Conservation (phyloP, 53 echinoderm and acorn worm species). For the Paracentrotus lividus region DNA sequence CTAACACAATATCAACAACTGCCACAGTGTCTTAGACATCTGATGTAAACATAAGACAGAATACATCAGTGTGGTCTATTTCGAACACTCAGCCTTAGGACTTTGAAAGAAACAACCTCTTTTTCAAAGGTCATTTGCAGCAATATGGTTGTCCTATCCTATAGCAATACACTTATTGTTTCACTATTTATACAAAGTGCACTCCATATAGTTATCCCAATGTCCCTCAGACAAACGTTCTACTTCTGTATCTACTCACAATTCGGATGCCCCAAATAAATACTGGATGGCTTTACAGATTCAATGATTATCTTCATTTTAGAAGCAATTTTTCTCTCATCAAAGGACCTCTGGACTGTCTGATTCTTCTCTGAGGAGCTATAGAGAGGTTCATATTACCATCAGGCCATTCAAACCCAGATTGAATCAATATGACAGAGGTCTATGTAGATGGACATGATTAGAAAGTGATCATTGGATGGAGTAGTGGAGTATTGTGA, state of each 20-base stretch:
- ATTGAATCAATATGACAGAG: slow-evolving; percentile 8
- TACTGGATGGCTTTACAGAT: not conserved
- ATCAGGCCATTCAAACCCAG: not conserved
- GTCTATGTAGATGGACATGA: not conserved
- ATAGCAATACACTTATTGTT: too few relatives aligned
- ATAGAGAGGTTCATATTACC: not conserved
- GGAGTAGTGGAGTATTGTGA: not conserved
- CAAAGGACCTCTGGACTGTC: not conserved
- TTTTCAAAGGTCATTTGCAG: too few relatives aligned
- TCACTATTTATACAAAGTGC: too few relatives aligned
- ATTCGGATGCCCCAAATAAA: not conserved
- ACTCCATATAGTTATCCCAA: not conserved
- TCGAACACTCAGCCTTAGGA: too few relatives aligned
- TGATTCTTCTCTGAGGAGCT: not conserved
- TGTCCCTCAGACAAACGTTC: not conserved
- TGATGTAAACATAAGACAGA: too few relatives aligned
- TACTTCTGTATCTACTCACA: not conserved
- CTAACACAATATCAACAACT: too few relatives aligned
- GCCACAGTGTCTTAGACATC: too few relatives aligned
- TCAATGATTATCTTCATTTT: not conserved
- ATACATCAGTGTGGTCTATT: too few relatives aligned
- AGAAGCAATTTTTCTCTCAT: not conserved
- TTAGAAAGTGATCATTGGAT: not conserved
- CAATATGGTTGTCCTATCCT: too few relatives aligned
- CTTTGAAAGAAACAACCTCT: too few relatives aligned